Base-by-base conservation (phyloP, 2,797 vertebrate genomes). In the Karalla daura region DNA sequence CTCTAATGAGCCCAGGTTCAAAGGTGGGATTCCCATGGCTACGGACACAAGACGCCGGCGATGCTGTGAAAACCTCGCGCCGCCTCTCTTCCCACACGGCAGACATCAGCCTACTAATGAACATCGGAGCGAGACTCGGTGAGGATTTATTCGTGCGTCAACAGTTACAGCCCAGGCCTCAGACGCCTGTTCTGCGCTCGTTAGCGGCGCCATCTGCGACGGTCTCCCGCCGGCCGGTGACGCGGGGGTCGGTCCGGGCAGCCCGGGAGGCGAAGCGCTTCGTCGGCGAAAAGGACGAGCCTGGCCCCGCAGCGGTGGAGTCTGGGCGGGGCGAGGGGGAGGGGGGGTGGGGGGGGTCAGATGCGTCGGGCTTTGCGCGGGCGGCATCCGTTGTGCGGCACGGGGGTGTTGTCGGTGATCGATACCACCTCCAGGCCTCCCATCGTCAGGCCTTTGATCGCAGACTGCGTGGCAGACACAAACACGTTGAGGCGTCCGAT, bases 301-400 rank as follows among this genome's bases (percentile, higher is more conserved):
- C n/a, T n/a, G n/a, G n/a, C n/a, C n/a, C n/a, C n/a, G n/a, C 13
- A 20, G 18, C 40, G 1, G 30, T 18, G 51, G 32, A 4, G 23
- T 49, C 44, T 47, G 55, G 28, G n/a, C n/a, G n/a, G n/a, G n/a
- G n/a, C n/a, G n/a, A n/a, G n/a, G n/a, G n/a, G n/a, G n/a, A n/a
- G n/a, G n/a, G n/a, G n/a, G n/a, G n/a, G 23, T 13, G 4, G 18
- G 2, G 10, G 32, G 14, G 36, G 59, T 94, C 87, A 94, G 0
- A 90, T 67, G 76, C 95, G 92, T 49, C 96, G 93, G 53, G 91
- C 95, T 86, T 99, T 99, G 66, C 94, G 94, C 11, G 98, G 97
- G 63, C 96, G 96, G 85, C 97, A 99, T 77, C 98, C 98, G 0
- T 98, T 99, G 95, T 99, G 97, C 0, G 97, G 98, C 51, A 98